A percentile compares a stretch with the other conserved stretches of the same genome.
Conservation (phyloP, 1,140 invertebrate genomes). For the Reticulitermes speratus region DNA sequence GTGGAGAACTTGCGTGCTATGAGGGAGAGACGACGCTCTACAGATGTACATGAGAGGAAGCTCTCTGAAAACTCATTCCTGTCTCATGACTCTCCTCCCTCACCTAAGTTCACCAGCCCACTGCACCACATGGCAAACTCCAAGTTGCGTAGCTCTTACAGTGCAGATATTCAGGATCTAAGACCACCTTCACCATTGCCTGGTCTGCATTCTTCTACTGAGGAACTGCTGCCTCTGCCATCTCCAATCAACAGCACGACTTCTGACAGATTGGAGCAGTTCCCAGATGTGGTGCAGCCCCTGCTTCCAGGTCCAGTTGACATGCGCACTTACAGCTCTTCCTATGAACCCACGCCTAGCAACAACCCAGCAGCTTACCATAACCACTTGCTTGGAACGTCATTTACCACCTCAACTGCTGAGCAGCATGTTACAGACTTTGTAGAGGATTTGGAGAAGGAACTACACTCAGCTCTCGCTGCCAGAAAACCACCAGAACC, state of each 20-base stretch:
- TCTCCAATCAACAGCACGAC: conserved; percentile 27
- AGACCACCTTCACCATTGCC: conserved; percentile 37
- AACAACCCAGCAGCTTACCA: conserved; percentile 55
- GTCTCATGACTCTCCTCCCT: conserved; percentile 56
- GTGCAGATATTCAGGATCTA: conserved; percentile 38
- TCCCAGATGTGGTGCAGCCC: conserved; percentile 63
- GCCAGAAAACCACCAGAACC: conserved; percentile 47
- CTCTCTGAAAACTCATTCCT: conserved; percentile 52
- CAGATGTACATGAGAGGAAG: conserved; percentile 67
- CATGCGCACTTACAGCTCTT: conserved; percentile 77
- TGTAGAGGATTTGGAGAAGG: conserved; percentile 76
- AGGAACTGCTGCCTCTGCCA: conserved; percentile 23
- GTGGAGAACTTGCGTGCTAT: conserved; percentile 78
- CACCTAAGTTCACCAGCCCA: conserved; percentile 55
- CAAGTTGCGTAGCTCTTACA: conserved; percentile 33
- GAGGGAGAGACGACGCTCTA: conserved; percentile 74
- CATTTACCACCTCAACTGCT: conserved; percentile 57
- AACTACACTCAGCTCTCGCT: conserved; percentile 64
- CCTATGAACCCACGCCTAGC: conserved; percentile 38
- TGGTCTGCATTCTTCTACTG: conserved; percentile 5
- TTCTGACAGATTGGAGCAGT: conserved; percentile 40
- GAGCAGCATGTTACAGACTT: conserved; percentile 65
- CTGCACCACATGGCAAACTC: conserved; percentile 45
- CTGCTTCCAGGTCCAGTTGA: conserved; percentile 80
- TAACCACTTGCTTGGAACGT: conserved; percentile 61